These are phyloP conservation scores for Colaptes auratus DNA, from an alignment of 2,113 vertebrate genomes.

Conservation along the genomic window DNA sequence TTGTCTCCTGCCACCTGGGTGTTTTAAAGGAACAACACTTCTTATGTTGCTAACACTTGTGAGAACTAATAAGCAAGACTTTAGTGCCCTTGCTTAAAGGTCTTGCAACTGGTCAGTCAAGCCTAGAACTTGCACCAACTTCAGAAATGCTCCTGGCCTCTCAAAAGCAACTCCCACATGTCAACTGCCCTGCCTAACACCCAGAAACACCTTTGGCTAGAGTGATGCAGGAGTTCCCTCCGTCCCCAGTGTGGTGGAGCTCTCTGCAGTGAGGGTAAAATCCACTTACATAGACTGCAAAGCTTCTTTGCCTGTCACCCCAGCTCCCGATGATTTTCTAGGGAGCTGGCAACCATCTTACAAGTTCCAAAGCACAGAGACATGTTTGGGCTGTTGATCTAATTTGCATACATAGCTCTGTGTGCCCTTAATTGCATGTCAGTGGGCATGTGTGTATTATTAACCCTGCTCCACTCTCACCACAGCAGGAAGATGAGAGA, in stretches of 20 bases:
- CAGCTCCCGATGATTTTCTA: background rate
- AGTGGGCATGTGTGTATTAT: background rate
- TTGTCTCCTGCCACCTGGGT: background rate
- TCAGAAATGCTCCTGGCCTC: background rate
- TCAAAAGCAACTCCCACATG: background rate
- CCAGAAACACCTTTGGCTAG: background rate
- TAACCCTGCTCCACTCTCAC: background rate
- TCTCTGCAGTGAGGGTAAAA: background rate
- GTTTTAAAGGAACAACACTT: background rate
- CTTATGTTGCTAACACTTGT: background rate
- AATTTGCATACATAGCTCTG: background rate
- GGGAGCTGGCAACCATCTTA: background rate
- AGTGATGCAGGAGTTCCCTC: background rate
- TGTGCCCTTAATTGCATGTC: fast-evolving
- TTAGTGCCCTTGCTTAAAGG: background rate
- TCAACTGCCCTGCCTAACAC: background rate
- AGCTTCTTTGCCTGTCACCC: background rate
- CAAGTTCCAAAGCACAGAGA: background rate
- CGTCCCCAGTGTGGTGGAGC: background rate
- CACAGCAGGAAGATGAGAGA: background rate
- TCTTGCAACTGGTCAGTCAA: background rate
- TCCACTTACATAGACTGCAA: background rate
- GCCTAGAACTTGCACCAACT: background rate
- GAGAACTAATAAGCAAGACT: background rate
- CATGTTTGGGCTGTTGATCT: background rate